phyloP scores from a whole-genome alignment of 2,797 vertebrate species.

The Anomalospiza imberbis region DNA sequence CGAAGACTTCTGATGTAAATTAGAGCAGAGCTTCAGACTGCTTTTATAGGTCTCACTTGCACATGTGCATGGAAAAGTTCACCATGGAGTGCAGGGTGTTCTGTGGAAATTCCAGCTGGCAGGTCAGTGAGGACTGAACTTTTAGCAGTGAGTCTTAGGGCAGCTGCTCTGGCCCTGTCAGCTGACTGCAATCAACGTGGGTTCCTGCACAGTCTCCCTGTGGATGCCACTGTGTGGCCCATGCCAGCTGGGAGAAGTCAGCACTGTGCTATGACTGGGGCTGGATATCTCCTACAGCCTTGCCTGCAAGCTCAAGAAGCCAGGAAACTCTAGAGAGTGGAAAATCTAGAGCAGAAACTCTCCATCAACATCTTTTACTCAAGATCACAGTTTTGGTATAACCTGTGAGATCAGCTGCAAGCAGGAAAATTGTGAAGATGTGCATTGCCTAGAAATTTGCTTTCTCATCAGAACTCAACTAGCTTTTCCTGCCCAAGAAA shows the following conservation, averaged over 20 bases:
- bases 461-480: not conserved
- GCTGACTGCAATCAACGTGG: not conserved
- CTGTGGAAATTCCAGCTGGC: not conserved
- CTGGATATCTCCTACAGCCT: not conserved
- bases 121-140: not conserved
- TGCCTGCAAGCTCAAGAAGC: not conserved
- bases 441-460: not conserved
- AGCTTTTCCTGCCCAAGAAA: not conserved
- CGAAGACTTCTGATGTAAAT: not conserved
- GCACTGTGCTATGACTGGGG: not conserved
- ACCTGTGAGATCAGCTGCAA: not conserved
- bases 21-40: not conserved
- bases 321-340: not conserved
- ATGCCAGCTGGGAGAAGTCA: not conserved
- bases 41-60: not conserved
- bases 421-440: not conserved
- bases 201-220: not conserved
- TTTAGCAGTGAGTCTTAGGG: not conserved
- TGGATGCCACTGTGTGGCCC: not conserved
- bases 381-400: not conserved
- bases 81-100: not conserved
- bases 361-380: not conserved
- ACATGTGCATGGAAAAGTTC: fast-evolving
- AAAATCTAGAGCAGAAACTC: not conserved
- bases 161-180: not conserved